Percentiles rank a stretch among this genome's conserved stretches.
phyloP scores from a whole-genome alignment of 2,888 invertebrate genomes.

The Epinotia nisella region DNA sequence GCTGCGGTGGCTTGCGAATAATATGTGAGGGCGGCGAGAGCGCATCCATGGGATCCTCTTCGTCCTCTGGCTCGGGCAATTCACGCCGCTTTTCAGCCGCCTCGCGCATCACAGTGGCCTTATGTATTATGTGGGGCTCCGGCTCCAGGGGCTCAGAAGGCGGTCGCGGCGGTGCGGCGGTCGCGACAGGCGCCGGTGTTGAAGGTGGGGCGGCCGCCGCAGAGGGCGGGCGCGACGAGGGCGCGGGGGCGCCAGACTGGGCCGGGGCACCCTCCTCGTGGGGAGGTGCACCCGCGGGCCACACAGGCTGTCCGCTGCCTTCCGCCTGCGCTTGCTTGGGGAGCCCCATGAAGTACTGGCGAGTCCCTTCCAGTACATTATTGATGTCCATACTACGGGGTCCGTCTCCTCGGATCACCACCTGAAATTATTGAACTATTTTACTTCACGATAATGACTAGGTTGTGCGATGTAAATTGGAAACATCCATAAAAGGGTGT shows the following conservation, averaged over 20 bases:
- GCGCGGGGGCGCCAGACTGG: constrained; percentile 75
- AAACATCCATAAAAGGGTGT: constrained; percentile 35
- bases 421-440: constrained; percentile 59
- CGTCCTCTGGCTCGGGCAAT: constrained; percentile 76
- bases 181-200: constrained; percentile 59
- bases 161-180: constrained; percentile 76
- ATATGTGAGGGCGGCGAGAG: constrained; percentile 81
- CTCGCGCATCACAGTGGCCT: constrained; percentile 83
- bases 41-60: constrained; percentile 70
- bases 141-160: constrained; percentile 81
- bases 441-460: constrained; percentile 19
- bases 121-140: constrained; percentile 82
- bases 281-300: constrained; percentile 67
- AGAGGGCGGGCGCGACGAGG: constrained; percentile 80
- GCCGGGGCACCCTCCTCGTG: constrained; percentile 75
- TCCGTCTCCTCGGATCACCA: constrained; percentile 62
- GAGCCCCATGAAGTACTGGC: constrained; percentile 93
- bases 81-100: constrained; percentile 80
- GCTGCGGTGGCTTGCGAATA: constrained; percentile 75
- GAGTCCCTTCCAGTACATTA: constrained; percentile 93
- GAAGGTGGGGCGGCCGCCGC: constrained; percentile 76
- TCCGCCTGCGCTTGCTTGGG: constrained; percentile 84
- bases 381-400: constrained; percentile 89
- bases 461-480: not conserved
- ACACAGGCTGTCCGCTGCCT: constrained; percentile 69